A percentile compares a stretch with the other conserved stretches of the same genome.
Evolutionary conservation across 2,888 invertebrate species (phyloP).

Genomic region (Watsonalla binaria): DNA sequence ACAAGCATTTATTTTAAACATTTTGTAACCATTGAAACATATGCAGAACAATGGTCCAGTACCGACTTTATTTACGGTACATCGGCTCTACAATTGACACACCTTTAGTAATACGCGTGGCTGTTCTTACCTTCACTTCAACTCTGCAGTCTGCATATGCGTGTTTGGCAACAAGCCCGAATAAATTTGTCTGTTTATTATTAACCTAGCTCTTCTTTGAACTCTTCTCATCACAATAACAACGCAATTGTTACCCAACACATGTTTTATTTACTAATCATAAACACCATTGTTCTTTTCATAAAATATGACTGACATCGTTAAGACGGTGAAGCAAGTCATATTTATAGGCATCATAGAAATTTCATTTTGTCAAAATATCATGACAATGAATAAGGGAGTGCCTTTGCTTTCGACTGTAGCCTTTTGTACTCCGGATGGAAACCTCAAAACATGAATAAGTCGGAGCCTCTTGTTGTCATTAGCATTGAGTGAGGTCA

Average conservation of each 20-base stretch:
- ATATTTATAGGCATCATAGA: too few relatives aligned
- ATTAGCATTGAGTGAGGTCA: constrained; percentile 19
- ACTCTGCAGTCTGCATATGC: background rate
- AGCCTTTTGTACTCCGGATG: constrained; percentile 24
- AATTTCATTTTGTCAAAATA: background rate
- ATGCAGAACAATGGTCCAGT: too few relatives aligned
- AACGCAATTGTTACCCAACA: background rate
- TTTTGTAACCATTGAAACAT: too few relatives aligned
- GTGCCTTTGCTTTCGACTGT: constrained; percentile 18
- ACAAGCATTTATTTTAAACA: too few relatives aligned
- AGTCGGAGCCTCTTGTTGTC: constrained; percentile 15
- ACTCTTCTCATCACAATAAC: background rate
- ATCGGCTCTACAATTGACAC: too few relatives aligned
- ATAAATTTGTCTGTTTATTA: background rate
- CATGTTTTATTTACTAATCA: background rate
- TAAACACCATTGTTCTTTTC: background rate
- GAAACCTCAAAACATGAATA: constrained; percentile 25
- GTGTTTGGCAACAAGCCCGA: background rate
- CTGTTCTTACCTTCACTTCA: background rate
- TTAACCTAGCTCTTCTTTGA: background rate
- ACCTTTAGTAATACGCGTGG: too few relatives aligned
- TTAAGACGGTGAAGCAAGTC: too few relatives aligned
- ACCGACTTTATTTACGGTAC: too few relatives aligned
- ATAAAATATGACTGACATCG: too few relatives aligned
- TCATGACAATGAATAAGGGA: constrained; percentile 20